Percentiles rank a stretch among this genome's conserved stretches.
Conservation (phyloP, 2,113 vertebrate species). For the Calypte anna region DNA sequence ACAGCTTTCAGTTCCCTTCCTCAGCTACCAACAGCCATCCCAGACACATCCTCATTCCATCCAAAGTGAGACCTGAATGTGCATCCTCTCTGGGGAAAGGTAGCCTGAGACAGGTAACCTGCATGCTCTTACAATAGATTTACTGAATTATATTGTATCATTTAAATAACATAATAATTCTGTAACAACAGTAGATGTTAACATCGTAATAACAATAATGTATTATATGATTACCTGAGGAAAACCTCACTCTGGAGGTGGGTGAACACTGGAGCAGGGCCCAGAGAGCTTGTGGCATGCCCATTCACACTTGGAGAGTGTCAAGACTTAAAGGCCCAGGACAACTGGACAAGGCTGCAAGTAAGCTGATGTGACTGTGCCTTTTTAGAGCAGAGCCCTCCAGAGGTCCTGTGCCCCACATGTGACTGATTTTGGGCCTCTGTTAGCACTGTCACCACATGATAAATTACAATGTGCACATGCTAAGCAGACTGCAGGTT, state of each 20-base stretch:
- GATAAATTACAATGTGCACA: not conserved
- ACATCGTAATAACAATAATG: no score
- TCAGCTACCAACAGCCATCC: no score
- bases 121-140: not conserved
- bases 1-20: not conserved
- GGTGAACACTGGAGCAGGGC: not conserved
- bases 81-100: not conserved
- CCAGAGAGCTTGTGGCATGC: not conserved
- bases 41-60: not conserved
- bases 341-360: not conserved
- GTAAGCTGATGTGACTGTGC: not conserved
- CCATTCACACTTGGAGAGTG: not conserved
- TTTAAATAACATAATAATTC: not conserved
- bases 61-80: not conserved
- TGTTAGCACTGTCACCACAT: not conserved
- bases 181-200: not conserved
- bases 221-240: not conserved
- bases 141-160: no score
- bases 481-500: not conserved
- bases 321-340: not conserved
- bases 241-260: not conserved
- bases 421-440: not conserved
- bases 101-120: not conserved
- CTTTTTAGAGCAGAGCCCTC: not conserved
- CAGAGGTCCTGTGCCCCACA: not conserved